Conservation (phyloP, 2,888 invertebrate species). For the Nomada hirtipes region DNA sequence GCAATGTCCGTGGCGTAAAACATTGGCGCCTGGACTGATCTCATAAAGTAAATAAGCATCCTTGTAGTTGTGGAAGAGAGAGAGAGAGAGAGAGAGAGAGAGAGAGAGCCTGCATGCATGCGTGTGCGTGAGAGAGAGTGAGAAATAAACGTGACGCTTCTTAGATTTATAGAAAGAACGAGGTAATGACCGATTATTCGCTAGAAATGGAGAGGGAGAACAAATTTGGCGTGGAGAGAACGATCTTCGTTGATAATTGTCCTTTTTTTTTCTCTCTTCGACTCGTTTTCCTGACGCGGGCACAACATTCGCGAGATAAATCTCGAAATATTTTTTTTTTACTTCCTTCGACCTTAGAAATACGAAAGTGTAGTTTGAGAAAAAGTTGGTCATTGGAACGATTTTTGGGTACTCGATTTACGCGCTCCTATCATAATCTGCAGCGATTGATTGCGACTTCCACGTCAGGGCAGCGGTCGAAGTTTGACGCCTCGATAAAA, state of each 20-base stretch:
- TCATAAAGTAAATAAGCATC: constrained; percentile 65
- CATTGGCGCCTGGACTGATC: constrained; percentile 59
- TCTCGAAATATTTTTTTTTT: neutral
- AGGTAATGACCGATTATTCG: neutral
- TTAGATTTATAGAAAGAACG: constrained; percentile 14
- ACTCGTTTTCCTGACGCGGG: constrained; percentile 2
- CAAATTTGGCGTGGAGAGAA: neutral
- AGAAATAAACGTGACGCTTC: neutral
- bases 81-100: neutral
- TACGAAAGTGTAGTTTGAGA: neutral
- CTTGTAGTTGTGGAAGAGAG: constrained; percentile 40
- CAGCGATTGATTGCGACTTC: neutral
- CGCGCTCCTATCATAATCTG: neutral
- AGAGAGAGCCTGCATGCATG: neutral
- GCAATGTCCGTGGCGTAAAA: constrained; percentile 49
- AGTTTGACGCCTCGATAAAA: neutral
- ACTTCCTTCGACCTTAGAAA: neutral
- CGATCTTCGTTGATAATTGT: constrained; percentile 11
- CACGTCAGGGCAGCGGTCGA: neutral
- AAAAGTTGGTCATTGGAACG: too few species aligned
- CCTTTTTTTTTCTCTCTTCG: neutral
- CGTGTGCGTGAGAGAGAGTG: neutral
- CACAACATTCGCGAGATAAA: neutral
- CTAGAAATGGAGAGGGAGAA: neutral
- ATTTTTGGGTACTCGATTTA: neutral